Conservation (phyloP, 2,888 invertebrate genomes). For the Nomada lathburiana region DNA sequence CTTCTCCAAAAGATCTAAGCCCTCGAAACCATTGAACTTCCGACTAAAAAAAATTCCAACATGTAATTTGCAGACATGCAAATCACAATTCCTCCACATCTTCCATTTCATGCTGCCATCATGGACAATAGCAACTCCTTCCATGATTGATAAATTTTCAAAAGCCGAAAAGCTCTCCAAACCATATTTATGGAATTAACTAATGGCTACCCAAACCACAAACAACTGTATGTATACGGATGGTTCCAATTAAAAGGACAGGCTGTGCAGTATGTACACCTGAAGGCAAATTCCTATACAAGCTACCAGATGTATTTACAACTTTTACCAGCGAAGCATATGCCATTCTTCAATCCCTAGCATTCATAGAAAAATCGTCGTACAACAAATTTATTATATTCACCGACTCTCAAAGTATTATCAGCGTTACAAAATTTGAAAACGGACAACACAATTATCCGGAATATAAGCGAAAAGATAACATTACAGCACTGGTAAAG, state of each 20-base stretch:
- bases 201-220: neutral
- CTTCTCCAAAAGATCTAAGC: too few species aligned
- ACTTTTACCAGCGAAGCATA: slow-evolving; percentile 1
- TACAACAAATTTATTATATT: slow-evolving; percentile 2
- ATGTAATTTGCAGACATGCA: too few species aligned
- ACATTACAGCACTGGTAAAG: neutral
- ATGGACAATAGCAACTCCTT: too few species aligned
- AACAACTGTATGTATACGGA: neutral
- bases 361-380: neutral
- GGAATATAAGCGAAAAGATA: neutral
- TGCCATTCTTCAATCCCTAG: neutral
- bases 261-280: neutral
- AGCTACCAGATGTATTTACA: neutral
- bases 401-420: slow-evolving; percentile 4
- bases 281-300: neutral
- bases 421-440: neutral
- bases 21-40: too few species aligned
- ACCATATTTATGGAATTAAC: too few species aligned
- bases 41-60: too few species aligned
- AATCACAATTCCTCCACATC: too few species aligned
- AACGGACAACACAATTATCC: slow-evolving; percentile 9
- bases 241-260: neutral
- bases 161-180: too few species aligned
- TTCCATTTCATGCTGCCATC: too few species aligned
- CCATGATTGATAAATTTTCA: too few species aligned